phyloP scores from a whole-genome alignment of 2,888 invertebrate species.

The Tipula unca region DNA sequence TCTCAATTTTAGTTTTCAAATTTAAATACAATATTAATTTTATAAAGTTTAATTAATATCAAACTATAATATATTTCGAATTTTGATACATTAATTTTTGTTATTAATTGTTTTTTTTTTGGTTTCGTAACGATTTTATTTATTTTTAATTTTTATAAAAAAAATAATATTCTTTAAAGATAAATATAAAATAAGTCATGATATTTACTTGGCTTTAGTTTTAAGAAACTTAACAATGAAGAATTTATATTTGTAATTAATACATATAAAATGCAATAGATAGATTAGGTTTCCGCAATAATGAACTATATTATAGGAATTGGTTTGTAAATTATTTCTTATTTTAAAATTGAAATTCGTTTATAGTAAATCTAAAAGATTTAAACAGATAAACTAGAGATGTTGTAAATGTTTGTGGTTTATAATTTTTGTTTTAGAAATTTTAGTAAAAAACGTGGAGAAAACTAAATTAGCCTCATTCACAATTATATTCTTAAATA shows the following conservation, averaged over 20 bases:
- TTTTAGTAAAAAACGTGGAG: not conserved
- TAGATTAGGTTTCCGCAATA: not conserved
- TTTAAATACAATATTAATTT: not conserved
- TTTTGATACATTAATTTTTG: not conserved
- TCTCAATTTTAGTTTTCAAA: not conserved
- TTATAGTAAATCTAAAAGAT: not conserved
- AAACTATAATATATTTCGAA: not conserved
- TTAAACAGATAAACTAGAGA: not conserved
- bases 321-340: not conserved
- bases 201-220: not conserved
- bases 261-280: not conserved
- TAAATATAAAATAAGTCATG: not conserved
- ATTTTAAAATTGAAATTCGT: not conserved
- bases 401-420: not conserved
- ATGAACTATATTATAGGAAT: not conserved
- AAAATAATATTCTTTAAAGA: not conserved
- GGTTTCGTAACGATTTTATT: not conserved
- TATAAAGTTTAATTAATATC: not conserved
- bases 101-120: not conserved
- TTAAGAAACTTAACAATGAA: not conserved
- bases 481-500: slow-evolving; percentile 16
- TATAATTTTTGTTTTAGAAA: not conserved
- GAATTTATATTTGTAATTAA: not conserved
- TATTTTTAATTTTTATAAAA: not conserved
- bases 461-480: not conserved